Conservation (phyloP, 2,113 vertebrate species). For the Megaceryle torquata region DNA sequence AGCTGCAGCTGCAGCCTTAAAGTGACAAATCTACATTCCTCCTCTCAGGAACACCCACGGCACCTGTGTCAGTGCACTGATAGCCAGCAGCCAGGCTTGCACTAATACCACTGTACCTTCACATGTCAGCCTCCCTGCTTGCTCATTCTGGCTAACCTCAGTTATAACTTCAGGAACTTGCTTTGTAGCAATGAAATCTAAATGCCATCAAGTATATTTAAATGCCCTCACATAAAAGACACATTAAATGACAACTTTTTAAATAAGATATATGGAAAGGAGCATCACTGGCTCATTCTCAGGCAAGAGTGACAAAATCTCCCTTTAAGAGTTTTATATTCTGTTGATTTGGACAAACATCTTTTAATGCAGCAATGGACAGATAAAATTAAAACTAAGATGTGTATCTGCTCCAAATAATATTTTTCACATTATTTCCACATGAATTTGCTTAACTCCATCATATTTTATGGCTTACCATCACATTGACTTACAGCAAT, state of each 20-base stretch:
- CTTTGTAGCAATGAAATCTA: background rate
- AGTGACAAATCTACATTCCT: background rate
- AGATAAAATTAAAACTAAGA: background rate
- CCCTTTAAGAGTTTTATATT: background rate
- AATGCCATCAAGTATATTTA: background rate
- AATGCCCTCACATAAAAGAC: background rate
- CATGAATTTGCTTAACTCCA: constrained; percentile 56
- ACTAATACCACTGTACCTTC: background rate
- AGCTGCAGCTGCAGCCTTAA: background rate
- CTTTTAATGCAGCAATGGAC: background rate
- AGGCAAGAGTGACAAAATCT: background rate
- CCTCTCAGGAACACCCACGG: accelerated
- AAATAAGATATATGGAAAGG: background rate
- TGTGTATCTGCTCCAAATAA: background rate
- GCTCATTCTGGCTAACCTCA: background rate
- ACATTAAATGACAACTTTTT: background rate
- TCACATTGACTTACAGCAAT: constrained; percentile 21
- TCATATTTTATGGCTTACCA: constrained; percentile 22
- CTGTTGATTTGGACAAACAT: background rate
- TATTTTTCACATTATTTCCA: constrained; percentile 47
- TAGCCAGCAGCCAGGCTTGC: background rate
- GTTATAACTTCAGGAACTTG: background rate
- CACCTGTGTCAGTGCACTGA: accelerated
- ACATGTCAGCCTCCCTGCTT: background rate
- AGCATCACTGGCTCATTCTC: background rate